Percentiles rank a stretch among this genome's conserved stretches.
Conservation (phyloP, 2,113 vertebrate genomes). For the Semnopithecus entellus region DNA sequence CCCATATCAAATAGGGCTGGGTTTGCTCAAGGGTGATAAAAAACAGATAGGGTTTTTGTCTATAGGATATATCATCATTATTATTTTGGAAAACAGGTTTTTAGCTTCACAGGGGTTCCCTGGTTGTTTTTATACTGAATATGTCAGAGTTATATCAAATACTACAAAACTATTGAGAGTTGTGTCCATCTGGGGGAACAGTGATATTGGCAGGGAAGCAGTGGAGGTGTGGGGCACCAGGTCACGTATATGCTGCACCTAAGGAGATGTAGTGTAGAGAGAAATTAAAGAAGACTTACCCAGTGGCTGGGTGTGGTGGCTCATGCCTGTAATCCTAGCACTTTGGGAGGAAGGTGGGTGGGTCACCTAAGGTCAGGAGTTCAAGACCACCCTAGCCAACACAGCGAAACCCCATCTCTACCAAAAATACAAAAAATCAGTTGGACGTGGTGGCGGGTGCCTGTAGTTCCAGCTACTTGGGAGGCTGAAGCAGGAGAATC, state of each 20-base stretch:
- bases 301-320: too few species aligned
- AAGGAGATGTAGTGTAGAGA: not conserved
- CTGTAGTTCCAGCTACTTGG: too few species aligned
- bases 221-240: not conserved
- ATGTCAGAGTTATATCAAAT: not conserved
- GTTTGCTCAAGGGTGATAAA: slow-evolving; percentile 23
- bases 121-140: not conserved
- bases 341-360: too few species aligned
- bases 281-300: not conserved
- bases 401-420: too few species aligned
- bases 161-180: not conserved
- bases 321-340: too few species aligned
- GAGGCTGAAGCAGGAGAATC: too few species aligned
- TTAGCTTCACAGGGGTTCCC: not conserved
- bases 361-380: too few species aligned
- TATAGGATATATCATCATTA: not conserved
- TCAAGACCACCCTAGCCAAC: too few species aligned
- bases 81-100: not conserved
- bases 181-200: not conserved
- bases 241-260: not conserved
- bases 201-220: not conserved
- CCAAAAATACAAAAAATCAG: too few species aligned
- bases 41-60: not conserved
- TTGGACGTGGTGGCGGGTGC: too few species aligned
- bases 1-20: not conserved